A percentile compares a stretch with the other conserved stretches of the same genome.
These are phyloP conservation scores for Loxodonta africana DNA, from an alignment of 2,113 vertebrate species.

Conservation along the genomic window DNA sequence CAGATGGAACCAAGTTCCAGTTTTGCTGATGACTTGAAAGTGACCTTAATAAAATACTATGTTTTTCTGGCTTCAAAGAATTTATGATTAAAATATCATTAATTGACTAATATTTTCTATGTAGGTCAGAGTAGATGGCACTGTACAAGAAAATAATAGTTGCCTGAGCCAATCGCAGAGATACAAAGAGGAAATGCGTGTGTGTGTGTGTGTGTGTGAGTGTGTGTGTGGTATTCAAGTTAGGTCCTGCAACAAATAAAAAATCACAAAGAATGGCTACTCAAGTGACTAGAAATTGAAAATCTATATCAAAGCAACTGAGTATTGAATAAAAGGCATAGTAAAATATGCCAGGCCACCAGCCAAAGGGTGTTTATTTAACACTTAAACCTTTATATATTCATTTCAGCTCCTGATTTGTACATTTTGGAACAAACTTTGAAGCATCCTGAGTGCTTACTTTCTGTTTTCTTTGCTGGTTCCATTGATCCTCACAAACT, in stretches of 20 bases:
- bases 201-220: too few species aligned
- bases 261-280: background rate
- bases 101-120: background rate
- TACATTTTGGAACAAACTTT: background rate
- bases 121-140: background rate
- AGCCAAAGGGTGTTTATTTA: background rate
- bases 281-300: background rate
- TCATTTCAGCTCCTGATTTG: background rate
- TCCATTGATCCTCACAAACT: background rate
- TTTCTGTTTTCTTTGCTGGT: background rate
- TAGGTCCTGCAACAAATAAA: background rate
- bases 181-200: background rate
- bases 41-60: background rate
- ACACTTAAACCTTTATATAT: background rate
- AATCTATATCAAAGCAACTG: background rate
- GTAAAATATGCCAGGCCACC: background rate
- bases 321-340: background rate
- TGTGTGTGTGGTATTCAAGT: background rate
- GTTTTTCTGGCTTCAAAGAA: background rate
- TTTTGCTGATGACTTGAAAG: slow-evolving; percentile 7
- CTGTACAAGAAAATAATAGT: background rate
- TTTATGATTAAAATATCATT: slow-evolving; percentile 1
- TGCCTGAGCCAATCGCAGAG: background rate
- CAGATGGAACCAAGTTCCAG: background rate
- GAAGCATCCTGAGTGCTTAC: background rate